Evolutionary conservation across 1,140 invertebrate species (phyloP).

Genomic region (Drosophila mauritiana): DNA sequence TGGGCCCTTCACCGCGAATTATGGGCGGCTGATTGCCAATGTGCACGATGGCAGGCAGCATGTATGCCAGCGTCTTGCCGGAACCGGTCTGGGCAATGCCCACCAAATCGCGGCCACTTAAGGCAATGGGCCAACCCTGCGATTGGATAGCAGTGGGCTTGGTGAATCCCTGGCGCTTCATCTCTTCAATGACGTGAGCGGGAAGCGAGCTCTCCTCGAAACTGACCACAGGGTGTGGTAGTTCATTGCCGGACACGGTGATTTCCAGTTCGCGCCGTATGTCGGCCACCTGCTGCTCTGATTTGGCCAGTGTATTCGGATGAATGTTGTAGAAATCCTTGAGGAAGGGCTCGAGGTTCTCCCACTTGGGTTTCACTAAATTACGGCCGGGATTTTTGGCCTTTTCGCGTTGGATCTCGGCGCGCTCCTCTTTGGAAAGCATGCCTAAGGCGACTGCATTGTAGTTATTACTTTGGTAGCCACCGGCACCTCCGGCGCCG

Average conservation of each 20-base stretch:
- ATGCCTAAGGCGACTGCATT: slow-evolving; percentile 71
- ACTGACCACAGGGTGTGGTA: slow-evolving; percentile 93
- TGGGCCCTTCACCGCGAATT: slow-evolving; percentile 93
- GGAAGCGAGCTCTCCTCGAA: slow-evolving; percentile 97
- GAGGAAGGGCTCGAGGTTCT: slow-evolving; percentile 92
- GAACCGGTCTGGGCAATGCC: slow-evolving; percentile 98
- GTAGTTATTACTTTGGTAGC: slow-evolving; percentile 75
- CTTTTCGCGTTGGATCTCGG: slow-evolving; percentile 87
- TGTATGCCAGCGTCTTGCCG: slow-evolving; percentile 95
- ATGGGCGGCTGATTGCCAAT: slow-evolving; percentile 90
- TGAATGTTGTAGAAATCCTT: slow-evolving; percentile 97
- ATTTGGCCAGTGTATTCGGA: slow-evolving; percentile 89
- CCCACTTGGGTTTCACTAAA: slow-evolving; percentile 94
- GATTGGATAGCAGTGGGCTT: slow-evolving; percentile 95
- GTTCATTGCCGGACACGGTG: slow-evolving; percentile 92
- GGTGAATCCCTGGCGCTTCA: slow-evolving; percentile 92
- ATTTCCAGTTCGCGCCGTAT: slow-evolving; percentile 92
- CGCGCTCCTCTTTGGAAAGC: slow-evolving; percentile 84
- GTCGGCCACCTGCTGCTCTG: slow-evolving; percentile 89
- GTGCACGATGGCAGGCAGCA: slow-evolving; percentile 91
- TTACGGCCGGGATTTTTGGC: slow-evolving; percentile 91
- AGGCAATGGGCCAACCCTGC: slow-evolving; percentile 96
- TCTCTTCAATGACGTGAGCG: slow-evolving; percentile 91
- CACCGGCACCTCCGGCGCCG: slow-evolving; percentile 51
- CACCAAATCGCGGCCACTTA: slow-evolving; percentile 95